Evolutionary conservation across 2,797 vertebrate species (phyloP).

Genomic region (Halcyon leucocephala): DNA sequence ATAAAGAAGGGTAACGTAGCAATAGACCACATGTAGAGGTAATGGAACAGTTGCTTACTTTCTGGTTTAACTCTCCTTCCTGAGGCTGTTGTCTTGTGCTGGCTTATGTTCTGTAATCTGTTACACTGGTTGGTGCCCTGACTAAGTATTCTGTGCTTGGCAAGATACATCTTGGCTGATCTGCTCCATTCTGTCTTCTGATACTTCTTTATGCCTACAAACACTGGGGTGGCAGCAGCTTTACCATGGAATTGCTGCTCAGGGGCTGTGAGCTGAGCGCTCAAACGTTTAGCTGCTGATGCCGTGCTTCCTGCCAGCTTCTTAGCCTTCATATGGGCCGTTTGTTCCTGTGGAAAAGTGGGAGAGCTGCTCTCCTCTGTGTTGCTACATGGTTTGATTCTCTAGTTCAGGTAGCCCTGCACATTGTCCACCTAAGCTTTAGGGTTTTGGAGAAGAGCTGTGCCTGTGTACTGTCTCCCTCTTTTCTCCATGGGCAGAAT

Average conservation of each 20-base stretch:
- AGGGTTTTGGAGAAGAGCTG: background rate
- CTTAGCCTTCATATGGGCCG: background rate
- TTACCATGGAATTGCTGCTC: background rate
- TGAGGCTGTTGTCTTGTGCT: conserved; percentile 41
- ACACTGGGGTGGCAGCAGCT: background rate
- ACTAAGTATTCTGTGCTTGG: conserved; percentile 36
- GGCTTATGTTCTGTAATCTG: conserved; percentile 57
- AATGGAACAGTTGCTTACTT: conserved; percentile 55
- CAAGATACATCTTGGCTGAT: conserved; percentile 15
- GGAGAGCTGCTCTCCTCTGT: background rate
- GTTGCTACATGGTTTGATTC: background rate
- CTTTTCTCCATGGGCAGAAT: background rate
- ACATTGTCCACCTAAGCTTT: background rate
- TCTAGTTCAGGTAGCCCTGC: background rate
- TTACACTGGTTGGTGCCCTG: conserved; percentile 28
- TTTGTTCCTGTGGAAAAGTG: background rate
- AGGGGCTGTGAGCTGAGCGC: background rate
- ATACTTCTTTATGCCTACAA: background rate
- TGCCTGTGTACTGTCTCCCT: background rate
- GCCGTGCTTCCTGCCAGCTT: background rate
- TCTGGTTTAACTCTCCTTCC: conserved; percentile 25
- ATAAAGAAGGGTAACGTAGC: background rate
- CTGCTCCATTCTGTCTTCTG: background rate
- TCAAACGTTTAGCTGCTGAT: background rate
- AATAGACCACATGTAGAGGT: conserved; percentile 34